A percentile compares a stretch with the other conserved stretches of the same genome.
Evolutionary conservation across 2,113 vertebrate genomes (phyloP).

Genomic region (Coptodon rendalli): DNA sequence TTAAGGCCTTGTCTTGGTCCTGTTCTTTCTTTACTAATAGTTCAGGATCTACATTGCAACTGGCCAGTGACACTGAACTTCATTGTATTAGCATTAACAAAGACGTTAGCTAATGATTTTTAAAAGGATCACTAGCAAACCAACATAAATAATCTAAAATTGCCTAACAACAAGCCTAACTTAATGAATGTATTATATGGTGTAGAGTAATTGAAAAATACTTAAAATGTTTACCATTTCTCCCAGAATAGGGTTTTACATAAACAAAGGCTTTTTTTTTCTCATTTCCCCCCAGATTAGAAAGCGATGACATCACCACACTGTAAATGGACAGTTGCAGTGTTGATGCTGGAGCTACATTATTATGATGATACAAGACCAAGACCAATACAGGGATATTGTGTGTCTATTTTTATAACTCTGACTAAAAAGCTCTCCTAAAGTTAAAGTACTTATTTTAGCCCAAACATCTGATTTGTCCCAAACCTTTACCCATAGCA

Average conservation of each 20-base stretch:
- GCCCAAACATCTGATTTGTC: background rate
- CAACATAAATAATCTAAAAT: background rate
- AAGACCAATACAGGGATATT: background rate
- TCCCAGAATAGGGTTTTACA: background rate
- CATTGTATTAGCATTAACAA: background rate
- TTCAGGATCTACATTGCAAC: background rate
- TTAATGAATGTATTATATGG: background rate
- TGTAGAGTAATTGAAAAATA: background rate
- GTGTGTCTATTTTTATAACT: background rate
- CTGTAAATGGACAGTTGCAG: background rate
- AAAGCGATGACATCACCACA: background rate
- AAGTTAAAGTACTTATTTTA: background rate
- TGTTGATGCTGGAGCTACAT: background rate
- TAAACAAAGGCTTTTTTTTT: background rate
- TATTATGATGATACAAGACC: background rate
- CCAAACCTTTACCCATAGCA: background rate
- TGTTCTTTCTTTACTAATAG: background rate
- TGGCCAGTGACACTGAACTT: background rate
- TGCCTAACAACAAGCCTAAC: background rate
- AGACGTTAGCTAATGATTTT: background rate
- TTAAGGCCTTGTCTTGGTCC: background rate
- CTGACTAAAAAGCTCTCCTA: background rate
- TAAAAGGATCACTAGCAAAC: background rate
- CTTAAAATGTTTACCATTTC: background rate
- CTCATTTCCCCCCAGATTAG: background rate